Evolutionary conservation across 2,888 invertebrate genomes (phyloP).

Genomic region (Muschampia plurimacula): DNA sequence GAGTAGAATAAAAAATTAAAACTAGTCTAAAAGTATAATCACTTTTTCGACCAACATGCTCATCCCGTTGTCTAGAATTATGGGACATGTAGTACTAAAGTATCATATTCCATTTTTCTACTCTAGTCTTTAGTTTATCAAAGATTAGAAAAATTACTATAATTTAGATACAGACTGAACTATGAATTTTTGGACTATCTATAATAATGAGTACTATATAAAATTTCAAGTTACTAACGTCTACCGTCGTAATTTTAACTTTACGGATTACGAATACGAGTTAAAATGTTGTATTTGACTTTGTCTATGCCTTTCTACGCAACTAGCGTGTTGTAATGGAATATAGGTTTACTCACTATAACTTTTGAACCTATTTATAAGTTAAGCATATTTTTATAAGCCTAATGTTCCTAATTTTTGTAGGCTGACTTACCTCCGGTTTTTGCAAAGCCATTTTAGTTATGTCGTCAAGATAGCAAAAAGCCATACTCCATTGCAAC

Average conservation of each 20-base stretch:
- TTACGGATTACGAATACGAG: constrained; percentile 51
- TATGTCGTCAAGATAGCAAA: constrained; percentile 69
- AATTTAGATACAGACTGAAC: constrained; percentile 45
- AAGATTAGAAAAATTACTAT: constrained; percentile 63
- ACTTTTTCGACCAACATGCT: constrained; percentile 70
- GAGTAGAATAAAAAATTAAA: constrained; percentile 50
- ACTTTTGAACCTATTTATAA: constrained; percentile 51
- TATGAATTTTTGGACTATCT: constrained; percentile 54
- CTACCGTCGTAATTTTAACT: constrained; percentile 54
- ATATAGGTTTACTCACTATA: constrained; percentile 65
- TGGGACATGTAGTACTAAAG: constrained; percentile 65
- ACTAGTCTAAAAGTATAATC: constrained; percentile 63
- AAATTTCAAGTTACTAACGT: constrained; percentile 44
- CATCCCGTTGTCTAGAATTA: constrained; percentile 73
- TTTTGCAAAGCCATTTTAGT: constrained; percentile 60
- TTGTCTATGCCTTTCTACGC: constrained; percentile 59
- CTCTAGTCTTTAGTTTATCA: constrained; percentile 63
- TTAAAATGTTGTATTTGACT: constrained; percentile 53
- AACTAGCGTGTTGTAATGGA: constrained; percentile 81
- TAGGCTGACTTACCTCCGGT: constrained; percentile 72
- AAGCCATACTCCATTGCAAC: constrained; percentile 85
- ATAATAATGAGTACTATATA: constrained; percentile 56
- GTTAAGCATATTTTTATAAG: constrained; percentile 60
- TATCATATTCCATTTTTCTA: constrained; percentile 57
- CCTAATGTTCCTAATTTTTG: constrained; percentile 54